Conservation (phyloP, 2,797 vertebrate genomes). For the Gymnothorax reevesii region DNA sequence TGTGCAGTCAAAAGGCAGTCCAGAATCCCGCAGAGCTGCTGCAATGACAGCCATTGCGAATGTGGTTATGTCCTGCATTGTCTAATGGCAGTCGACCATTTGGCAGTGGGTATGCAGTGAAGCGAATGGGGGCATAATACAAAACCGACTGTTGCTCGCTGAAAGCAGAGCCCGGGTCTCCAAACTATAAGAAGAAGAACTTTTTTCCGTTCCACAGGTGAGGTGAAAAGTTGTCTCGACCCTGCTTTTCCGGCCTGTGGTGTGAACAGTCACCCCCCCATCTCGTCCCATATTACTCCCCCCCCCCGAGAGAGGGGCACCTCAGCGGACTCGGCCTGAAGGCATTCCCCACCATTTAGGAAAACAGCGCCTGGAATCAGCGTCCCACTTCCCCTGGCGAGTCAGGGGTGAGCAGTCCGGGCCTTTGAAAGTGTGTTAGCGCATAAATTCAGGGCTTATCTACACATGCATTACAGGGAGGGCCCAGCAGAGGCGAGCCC, state of each 20-base stretch:
- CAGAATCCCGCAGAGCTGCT: not conserved
- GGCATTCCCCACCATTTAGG: slow-evolving; percentile 41
- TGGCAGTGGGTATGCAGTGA: not conserved
- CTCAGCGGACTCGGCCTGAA: slow-evolving; percentile 50
- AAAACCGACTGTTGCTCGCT: not conserved
- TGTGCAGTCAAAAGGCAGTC: not conserved
- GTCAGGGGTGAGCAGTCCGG: slow-evolving; percentile 41
- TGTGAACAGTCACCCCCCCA: not conserved
- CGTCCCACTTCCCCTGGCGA: slow-evolving; percentile 41
- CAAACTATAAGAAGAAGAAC: not conserved
- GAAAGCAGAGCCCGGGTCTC: not conserved
- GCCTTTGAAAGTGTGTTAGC: slow-evolving; percentile 47
- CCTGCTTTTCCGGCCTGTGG: not conserved
- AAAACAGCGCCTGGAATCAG: slow-evolving; percentile 30
- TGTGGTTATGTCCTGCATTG: not conserved
- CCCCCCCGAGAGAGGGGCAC: not conserved
- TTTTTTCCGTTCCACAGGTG: not conserved
- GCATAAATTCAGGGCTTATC: slow-evolving; percentile 49
- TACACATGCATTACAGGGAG: slow-evolving; percentile 13
- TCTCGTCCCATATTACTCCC: not conserved
- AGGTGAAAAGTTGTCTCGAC: not conserved
- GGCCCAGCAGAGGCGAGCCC: not conserved
- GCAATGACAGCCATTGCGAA: not conserved
- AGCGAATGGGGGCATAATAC: not conserved
- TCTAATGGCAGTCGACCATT: not conserved